A percentile compares a stretch with the other conserved stretches of the same genome.
These are phyloP conservation scores for Aspidapion aeneum DNA, from an alignment of 2,888 invertebrate species.

Conservation along the genomic window DNA sequence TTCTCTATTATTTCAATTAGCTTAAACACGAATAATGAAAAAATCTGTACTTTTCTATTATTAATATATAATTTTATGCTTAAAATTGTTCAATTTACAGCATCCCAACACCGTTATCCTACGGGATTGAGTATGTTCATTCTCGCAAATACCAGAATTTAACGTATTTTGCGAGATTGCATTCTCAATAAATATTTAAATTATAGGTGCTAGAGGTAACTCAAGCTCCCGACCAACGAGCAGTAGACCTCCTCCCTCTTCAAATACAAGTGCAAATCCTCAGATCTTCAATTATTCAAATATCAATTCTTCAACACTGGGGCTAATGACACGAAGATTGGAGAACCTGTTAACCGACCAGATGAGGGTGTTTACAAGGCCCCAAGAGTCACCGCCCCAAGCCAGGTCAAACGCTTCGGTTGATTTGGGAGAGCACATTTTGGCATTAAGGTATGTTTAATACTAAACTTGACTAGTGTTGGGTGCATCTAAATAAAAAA, in stretches of 20 bases:
- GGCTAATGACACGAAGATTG: slow-evolving; percentile 33
- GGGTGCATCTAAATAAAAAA: too few relatives aligned
- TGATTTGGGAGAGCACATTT: slow-evolving; percentile 40
- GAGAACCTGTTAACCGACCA: slow-evolving; percentile 35
- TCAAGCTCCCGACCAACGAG: background rate
- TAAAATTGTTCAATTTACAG: too few relatives aligned
- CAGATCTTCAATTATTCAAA: slow-evolving; percentile 28
- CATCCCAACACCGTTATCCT: too few relatives aligned
- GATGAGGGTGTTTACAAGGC: slow-evolving; percentile 29
- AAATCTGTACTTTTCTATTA: too few relatives aligned
- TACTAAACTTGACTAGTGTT: too few relatives aligned
- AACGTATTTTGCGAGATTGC: too few relatives aligned
- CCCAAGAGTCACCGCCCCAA: slow-evolving; percentile 18
- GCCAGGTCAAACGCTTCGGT: slow-evolving; percentile 25
- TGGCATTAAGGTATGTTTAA: slow-evolving; percentile 32
- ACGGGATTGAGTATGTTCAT: too few relatives aligned
- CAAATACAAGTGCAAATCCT: slow-evolving; percentile 7
- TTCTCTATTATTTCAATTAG: too few relatives aligned
- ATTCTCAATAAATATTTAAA: too few relatives aligned
- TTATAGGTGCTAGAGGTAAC: background rate
- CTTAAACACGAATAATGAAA: too few relatives aligned
- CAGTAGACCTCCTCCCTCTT: background rate
- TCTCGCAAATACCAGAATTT: too few relatives aligned
- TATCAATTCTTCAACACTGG: slow-evolving; percentile 30
- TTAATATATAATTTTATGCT: too few relatives aligned